Percentiles rank a stretch among this genome's conserved stretches.
Evolutionary conservation across 2,113 vertebrate genomes (phyloP).

Genomic region (Suncus etruscus): DNA sequence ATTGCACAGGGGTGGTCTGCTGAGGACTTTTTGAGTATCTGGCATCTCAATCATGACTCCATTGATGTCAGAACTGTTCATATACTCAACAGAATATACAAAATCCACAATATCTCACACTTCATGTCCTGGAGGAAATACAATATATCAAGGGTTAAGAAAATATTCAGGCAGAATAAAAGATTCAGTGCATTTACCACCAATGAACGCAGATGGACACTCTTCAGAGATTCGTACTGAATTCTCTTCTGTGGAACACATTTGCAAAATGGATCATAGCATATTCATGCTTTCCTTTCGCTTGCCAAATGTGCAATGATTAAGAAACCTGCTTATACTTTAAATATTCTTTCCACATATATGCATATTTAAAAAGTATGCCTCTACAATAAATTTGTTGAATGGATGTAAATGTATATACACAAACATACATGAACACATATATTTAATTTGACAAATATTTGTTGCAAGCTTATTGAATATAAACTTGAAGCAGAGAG

Average conservation of each 20-base stretch:
- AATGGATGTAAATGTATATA: conserved; percentile 51
- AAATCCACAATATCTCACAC: not conserved
- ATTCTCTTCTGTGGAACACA: conserved; percentile 68
- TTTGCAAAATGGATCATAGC: conserved; percentile 66
- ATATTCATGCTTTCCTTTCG: conserved; percentile 68
- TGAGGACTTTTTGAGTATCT: not conserved
- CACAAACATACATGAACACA: conserved; percentile 56
- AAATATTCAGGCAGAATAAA: conserved; percentile 27
- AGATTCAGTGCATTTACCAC: conserved; percentile 12
- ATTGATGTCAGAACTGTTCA: not conserved
- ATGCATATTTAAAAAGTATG: conserved; percentile 42
- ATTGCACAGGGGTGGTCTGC: not conserved
- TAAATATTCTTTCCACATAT: conserved; percentile 54
- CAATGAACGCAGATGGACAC: conserved; percentile 52
- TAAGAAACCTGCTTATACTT: conserved; percentile 59
- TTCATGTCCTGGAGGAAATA: not conserved
- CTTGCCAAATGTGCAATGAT: conserved; percentile 56
- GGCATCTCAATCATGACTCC: not conserved
- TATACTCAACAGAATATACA: not conserved
- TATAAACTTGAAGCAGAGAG: conserved; percentile 33
- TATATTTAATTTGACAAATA: conserved; percentile 64
- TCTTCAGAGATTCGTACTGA: conserved; percentile 68
- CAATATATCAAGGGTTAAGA: not conserved
- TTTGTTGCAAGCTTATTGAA: conserved; percentile 31
- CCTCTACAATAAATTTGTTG: conserved; percentile 62